Evolutionary conservation across 2,888 invertebrate genomes (phyloP), one percentile per base, ranked within the genome.

Genomic region (Trissolcus brochymenae): DNA sequence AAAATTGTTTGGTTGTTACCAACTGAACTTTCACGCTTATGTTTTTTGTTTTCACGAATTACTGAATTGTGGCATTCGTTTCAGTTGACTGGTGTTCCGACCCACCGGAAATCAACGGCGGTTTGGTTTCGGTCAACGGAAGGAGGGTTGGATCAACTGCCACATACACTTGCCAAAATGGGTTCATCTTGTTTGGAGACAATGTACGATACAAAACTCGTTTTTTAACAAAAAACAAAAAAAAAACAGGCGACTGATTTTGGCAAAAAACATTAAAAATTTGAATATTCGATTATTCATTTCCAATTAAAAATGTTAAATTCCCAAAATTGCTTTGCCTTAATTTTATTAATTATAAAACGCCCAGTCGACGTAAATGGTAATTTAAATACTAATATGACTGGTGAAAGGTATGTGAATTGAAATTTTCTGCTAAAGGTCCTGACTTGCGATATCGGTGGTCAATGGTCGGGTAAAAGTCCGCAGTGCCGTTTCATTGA

Each of bases 401-500:
- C 43, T 65, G 51, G 78, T 79, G 79, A 73, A 80, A 79, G 80
- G 76, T 74, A 19, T 55, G 51, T 79, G 57, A 78, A 46, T 68
- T 60, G 46, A 76, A 78, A 73, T 70, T 76, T 78, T 71, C 62
- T 79, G 53, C 79, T 85, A 14, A 85, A 95, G 95, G 92, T 94
- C 46, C 91, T 96, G 41, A 94, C 94, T 11, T 97, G 97, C 87
- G 94, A 94, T 46, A 91, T 97, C 14, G 97, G 97, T 2, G 97
- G 97, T 0, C 92, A 93, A 76, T 97, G 97, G 97, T 93, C 94
- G 0, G 94, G 94, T 16, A 92, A 92, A 85, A 92, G 95, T 0
- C 96, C 96, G 0, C 92, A 93, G 2, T 97, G 97, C 88, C 94
- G 95, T 87, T 96, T 94, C 89, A 95, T 96, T 2, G 96, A 95